Percentiles rank a stretch among this genome's conserved stretches.
Conservation (phyloP, 1,140 invertebrate genomes). For the Megalonaias nervosa region DNA sequence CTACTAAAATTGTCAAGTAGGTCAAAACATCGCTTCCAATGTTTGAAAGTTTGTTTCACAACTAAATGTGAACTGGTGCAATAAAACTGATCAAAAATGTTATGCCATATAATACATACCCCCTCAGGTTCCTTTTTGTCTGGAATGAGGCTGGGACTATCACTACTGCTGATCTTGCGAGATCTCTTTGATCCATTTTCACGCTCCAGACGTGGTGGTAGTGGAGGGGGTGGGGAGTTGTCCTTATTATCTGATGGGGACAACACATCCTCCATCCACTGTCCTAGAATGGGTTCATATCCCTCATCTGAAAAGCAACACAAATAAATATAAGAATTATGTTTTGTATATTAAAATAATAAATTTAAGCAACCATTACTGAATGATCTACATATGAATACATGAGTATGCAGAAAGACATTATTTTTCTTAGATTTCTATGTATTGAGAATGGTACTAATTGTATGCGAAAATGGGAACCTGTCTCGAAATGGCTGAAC, state of each 20-base stretch:
- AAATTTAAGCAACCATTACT: too few relatives aligned
- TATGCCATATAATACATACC: conserved; percentile 72
- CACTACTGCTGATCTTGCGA: conserved; percentile 57
- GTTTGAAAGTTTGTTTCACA: too few relatives aligned
- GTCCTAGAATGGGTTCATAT: conserved; percentile 91
- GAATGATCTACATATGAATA: too few relatives aligned
- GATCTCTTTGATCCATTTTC: conserved; percentile 57
- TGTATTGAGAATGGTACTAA: too few relatives aligned
- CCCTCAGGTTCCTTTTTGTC: conserved; percentile 93
- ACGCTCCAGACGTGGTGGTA: conserved; percentile 51
- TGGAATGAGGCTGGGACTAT: conserved; percentile 79
- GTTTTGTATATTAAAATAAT: too few relatives aligned
- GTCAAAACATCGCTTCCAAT: too few relatives aligned
- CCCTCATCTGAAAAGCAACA: conserved; percentile 77
- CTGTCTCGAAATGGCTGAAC: too few relatives aligned
- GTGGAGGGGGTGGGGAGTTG: conserved; percentile 62
- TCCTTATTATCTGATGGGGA: conserved; percentile 77
- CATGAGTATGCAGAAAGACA: too few relatives aligned
- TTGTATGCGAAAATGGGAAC: too few relatives aligned
- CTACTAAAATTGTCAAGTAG: too few relatives aligned
- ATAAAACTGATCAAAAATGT: neutral
- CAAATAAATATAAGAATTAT: neutral
- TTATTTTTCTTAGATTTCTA: too few relatives aligned
- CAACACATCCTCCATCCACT: conserved; percentile 94
- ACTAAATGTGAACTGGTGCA: too few relatives aligned